Conservation (phyloP, 2,113 vertebrate species). For the Macroglossus sobrinus region DNA sequence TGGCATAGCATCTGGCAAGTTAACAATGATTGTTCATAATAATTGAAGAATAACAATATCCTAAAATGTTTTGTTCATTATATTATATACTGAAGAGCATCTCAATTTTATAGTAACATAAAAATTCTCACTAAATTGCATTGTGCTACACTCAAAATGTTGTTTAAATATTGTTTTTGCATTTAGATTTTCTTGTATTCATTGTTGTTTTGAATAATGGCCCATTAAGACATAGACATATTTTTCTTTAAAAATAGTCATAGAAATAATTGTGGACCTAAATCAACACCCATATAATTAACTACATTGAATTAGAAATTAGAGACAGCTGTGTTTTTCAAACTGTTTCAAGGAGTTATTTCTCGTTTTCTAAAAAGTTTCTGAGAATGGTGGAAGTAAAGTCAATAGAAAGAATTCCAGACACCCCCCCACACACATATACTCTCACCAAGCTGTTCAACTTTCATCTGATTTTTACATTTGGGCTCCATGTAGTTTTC, state of each 20-base stretch:
- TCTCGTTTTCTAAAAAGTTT: constrained; percentile 17
- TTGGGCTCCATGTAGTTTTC: background rate
- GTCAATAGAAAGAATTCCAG: background rate
- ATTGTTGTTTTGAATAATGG: background rate
- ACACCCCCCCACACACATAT: background rate
- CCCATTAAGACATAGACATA: background rate
- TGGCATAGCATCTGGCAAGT: background rate
- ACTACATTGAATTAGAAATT: constrained; percentile 18
- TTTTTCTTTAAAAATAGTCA: background rate
- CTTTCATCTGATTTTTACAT: background rate
- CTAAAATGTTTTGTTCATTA: background rate
- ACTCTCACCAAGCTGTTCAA: background rate
- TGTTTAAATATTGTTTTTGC: background rate
- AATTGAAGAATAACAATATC: background rate
- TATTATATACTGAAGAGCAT: background rate
- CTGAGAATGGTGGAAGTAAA: background rate
- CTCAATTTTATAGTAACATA: background rate
- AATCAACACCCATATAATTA: background rate
- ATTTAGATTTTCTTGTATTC: background rate
- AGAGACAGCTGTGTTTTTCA: background rate
- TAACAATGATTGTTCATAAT: background rate
- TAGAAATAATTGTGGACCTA: background rate
- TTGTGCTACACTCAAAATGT: background rate
- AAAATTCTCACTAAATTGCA: background rate
- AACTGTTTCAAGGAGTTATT: constrained; percentile 8